phyloP scores from a whole-genome alignment of 2,888 invertebrate species.

The Erebia palarica region DNA sequence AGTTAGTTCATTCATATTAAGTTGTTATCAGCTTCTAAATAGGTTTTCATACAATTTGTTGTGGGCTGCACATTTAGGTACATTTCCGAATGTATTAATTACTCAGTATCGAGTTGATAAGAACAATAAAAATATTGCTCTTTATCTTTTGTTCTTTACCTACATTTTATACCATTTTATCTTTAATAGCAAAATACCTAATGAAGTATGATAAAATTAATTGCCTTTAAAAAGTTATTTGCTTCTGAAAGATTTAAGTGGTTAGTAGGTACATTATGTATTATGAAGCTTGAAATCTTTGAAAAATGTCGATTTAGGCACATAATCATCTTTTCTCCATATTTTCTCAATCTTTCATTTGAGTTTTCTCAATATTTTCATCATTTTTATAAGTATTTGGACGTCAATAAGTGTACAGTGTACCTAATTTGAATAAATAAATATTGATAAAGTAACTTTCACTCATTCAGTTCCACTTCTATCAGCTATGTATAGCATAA shows the following conservation, averaged over 20 bases:
- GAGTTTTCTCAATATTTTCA: too few relatives aligned
- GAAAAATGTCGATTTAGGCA: too few relatives aligned
- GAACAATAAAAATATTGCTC: slow-evolving; percentile 12
- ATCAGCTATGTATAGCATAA: too few relatives aligned
- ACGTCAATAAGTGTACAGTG: too few relatives aligned
- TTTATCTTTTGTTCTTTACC: background rate
- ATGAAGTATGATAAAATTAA: slow-evolving; percentile 7
- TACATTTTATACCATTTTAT: slow-evolving; percentile 9
- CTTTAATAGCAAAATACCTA: slow-evolving; percentile 10
- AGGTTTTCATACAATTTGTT: background rate
- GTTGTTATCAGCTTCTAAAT: slow-evolving; percentile 2
- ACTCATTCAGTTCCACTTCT: too few relatives aligned
- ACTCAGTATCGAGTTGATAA: slow-evolving; percentile 2
- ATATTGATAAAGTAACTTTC: too few relatives aligned
- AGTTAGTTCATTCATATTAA: background rate
- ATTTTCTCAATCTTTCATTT: too few relatives aligned
- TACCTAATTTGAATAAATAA: too few relatives aligned
- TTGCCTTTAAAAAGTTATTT: background rate
- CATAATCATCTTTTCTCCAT: too few relatives aligned
- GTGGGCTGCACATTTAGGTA: background rate
- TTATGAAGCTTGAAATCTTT: too few relatives aligned
- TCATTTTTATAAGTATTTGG: too few relatives aligned
- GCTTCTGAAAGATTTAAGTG: background rate
- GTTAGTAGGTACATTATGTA: too few relatives aligned
- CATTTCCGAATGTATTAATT: slow-evolving; percentile 5